Conservation (phyloP, 2,113 vertebrate species). For the Synodontis membranacea region DNA sequence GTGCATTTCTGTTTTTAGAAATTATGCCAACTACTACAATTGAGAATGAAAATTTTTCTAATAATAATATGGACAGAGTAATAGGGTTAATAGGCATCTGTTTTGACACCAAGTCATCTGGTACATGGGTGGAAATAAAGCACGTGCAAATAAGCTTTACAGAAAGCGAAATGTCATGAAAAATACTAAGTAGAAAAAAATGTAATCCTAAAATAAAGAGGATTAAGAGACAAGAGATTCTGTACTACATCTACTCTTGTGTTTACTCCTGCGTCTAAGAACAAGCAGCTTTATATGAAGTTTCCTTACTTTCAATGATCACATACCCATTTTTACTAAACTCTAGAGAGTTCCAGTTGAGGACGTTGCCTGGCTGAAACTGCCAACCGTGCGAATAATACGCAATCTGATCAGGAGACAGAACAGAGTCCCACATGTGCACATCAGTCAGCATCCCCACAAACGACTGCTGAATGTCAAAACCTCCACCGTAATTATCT, state of each 20-base stretch:
- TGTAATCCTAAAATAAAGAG: not conserved
- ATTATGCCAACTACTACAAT: not conserved
- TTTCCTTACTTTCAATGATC: constrained; percentile 2
- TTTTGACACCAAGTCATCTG: not conserved
- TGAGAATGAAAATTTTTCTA: too few relatives aligned
- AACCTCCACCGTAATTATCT: constrained; percentile 41
- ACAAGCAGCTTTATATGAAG: not conserved
- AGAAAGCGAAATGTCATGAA: not conserved
- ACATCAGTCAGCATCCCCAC: constrained; percentile 53
- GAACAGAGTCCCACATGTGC: constrained; percentile 56
- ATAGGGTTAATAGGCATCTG: too few relatives aligned
- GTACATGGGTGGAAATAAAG: too few relatives aligned
- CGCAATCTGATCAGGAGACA: constrained; percentile 41
- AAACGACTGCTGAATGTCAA: constrained; percentile 41
- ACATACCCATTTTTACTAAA: constrained; percentile 20
- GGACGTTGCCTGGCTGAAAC: constrained; percentile 18
- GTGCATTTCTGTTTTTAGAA: not conserved
- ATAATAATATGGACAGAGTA: not conserved
- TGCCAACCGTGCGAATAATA: not conserved
- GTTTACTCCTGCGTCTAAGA: not conserved
- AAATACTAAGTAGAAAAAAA: not conserved
- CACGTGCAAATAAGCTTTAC: not conserved
- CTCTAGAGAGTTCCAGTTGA: constrained; percentile 30
- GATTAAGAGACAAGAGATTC: not conserved
- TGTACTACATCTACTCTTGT: too few relatives aligned